Base-by-base conservation (phyloP, 1,140 invertebrate species). In the Tenebrio molitor region DNA sequence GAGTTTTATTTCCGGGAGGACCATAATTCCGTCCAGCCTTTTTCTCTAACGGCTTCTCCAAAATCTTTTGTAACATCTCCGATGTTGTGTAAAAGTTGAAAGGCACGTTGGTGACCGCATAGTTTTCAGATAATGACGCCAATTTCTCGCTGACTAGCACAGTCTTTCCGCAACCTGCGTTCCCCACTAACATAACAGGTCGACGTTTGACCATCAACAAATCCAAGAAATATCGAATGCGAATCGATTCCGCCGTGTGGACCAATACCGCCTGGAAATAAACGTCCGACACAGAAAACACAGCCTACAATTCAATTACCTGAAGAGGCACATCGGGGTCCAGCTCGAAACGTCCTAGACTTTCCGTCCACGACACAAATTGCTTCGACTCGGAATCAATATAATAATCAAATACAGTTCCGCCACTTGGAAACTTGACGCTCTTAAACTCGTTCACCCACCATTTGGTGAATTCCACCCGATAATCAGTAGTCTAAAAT, bases 1-100 rank as follows among this genome's bases (percentile, higher is more conserved):
- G 84, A 0, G 91, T 93, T 83, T 97, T 97, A 77, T 91, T 97
- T 25, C 97, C 96, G 1, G 96, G 96, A 15, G 97, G 97, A 2
- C 96, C 97, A 79, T 93, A 99, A 85, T 97, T 98, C 76, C 95
- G 88, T 1, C 97, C 97, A 36, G 97, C 96, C 84, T 98, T 98
- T 85, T 98, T 98, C 82, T 98, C 97, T 39, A 99, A 81, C n/a
- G 96, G 94, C 83, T 96, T 97, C 80, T 99, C 97, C 50, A 98
- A 83, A 50, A 98, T 92, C 81, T 95, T 93, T 83, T 99, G 97
- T 41, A 98, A 85, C 95, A 98, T 97, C 84, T 97, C 95, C 65
- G 96, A 97, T 0, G 95, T 93, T 0, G 97, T 98, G 83, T 98
- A 98, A 83, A 96, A 98, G 84, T 98, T 98, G 80, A 99, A 98